Base-by-base conservation (phyloP, 2,888 invertebrate species). In the Amiota minor region DNA sequence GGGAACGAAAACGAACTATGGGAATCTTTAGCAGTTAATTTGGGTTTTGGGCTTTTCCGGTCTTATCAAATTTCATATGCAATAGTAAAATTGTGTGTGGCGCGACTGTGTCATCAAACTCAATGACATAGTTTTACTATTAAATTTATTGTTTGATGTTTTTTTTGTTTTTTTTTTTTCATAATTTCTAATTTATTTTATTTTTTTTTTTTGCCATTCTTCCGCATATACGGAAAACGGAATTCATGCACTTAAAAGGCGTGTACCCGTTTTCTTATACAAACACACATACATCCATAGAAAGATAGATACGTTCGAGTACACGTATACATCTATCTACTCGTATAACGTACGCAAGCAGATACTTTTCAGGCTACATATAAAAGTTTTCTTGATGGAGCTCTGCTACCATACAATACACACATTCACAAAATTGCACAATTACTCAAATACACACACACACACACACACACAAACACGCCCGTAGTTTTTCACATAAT, bases 201-300 rank as follows among this genome's bases (percentile, higher is more conserved):
- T 50, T 49, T 67, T 20, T 11, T 45, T 46, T 68, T 68, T 75
- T 84, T 76, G 77, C 78, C 80, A 72, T 76, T 79, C 49, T 68
- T 45, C 50, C 67, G 67, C 67, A 68, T 68, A 35, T 35, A 68
- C 20, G 67, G 67, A 68, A 68, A 53, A 50, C 67, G 67, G 73
- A 75, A 77, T 74, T 72, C 78, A 45, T 71, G 71, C 76, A 79
- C 79, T 81, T 76, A 79, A 81, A 81, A 81, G 81, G 81, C 79
- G 81, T 81, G 81, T 79, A 77, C 81, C 79, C 79, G 77, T 79
- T 79, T 75, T 76, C 69, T 71, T 47, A 70, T 16, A 72, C 68
- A 55, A 46, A 72, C 14, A 70, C 73, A 78, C 72, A 76, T 75
- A 76, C 76, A 75, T 76, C 73, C 61, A 16, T 72, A 72, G 50